phyloP scores from a whole-genome alignment of 2,113 vertebrate genomes.

The Strix uralensis region DNA sequence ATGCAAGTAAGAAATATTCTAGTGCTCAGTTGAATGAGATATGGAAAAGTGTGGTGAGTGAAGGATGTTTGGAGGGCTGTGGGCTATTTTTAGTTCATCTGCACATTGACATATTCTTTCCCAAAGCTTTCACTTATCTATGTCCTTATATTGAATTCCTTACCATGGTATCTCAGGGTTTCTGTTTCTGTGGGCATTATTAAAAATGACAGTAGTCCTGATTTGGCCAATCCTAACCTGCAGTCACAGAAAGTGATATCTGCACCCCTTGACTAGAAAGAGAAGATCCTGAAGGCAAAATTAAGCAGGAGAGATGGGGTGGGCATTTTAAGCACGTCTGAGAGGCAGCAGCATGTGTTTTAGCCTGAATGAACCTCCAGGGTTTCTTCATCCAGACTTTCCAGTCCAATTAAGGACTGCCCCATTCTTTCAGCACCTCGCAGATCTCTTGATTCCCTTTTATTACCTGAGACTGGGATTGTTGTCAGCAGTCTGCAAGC shows the following conservation, averaged over 20 bases:
- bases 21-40: not conserved
- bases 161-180: not conserved
- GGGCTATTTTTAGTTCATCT: not conserved
- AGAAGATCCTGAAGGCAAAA: not conserved
- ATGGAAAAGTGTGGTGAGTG: not conserved
- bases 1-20: not conserved
- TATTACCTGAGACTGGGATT: not conserved
- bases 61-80: not conserved
- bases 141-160: not conserved
- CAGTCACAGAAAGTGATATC: not conserved
- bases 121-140: not conserved
- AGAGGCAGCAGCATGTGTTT: not conserved
- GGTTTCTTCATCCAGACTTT: not conserved
- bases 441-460: not conserved
- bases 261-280: not conserved
- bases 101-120: not conserved
- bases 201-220: not conserved
- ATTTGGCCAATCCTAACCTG: not conserved
- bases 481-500: not conserved
- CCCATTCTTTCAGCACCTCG: not conserved
- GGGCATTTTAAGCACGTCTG: not conserved
- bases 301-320: not conserved
- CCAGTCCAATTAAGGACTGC: not conserved
- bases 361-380: not conserved
- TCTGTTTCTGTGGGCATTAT: slow-evolving; percentile 6